phyloP scores from a whole-genome alignment of 2,113 vertebrate genomes.

The Urocitellus parryii region DNA sequence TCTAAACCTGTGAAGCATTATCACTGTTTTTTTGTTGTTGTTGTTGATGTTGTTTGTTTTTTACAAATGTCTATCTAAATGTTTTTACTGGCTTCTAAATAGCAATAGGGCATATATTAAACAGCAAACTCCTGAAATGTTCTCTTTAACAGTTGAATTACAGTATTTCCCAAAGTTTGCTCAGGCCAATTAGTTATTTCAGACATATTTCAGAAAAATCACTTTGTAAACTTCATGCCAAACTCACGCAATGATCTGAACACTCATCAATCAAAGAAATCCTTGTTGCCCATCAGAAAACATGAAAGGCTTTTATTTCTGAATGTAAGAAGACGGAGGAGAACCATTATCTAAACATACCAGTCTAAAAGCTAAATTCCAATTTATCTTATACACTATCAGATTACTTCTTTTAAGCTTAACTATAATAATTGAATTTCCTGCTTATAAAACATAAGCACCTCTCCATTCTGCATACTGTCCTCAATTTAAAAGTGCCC shows the following conservation, averaged over 20 bases:
- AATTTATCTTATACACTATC: neutral
- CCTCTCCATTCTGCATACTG: accelerated
- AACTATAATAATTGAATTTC: neutral
- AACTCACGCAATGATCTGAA: neutral
- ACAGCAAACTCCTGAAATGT: constrained; percentile 51
- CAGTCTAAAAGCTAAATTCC: neutral
- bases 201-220: constrained; percentile 44
- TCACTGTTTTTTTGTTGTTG: neutral
- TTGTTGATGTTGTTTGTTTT: neutral
- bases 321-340: neutral
- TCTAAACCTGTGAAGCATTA: constrained; percentile 58
- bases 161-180: neutral
- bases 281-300: neutral
- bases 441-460: neutral
- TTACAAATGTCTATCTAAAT: constrained; percentile 60
- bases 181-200: neutral
- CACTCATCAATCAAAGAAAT: neutral
- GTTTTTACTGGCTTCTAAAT: constrained; percentile 36
- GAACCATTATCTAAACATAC: neutral
- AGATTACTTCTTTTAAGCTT: neutral
- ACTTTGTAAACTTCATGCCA: neutral
- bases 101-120: constrained; percentile 44
- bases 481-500: neutral
- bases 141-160: constrained; percentile 43
- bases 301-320: constrained; percentile 6